Base-by-base conservation (phyloP, 2,888 invertebrate species). In the Elegia similella region DNA sequence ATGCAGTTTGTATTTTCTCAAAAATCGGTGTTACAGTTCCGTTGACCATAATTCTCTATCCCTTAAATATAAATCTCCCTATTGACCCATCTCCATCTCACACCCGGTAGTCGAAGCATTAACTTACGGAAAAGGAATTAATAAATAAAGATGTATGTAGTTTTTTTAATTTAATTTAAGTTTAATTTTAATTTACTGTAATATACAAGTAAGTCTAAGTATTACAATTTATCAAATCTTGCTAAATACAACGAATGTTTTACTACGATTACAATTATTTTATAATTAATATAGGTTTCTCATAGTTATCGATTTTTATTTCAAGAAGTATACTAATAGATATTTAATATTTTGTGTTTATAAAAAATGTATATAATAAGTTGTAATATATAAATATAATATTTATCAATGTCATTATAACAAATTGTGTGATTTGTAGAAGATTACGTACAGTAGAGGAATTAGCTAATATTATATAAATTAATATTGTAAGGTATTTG, bases 341-440 rank as follows among this genome's bases (percentile, higher is more conserved):
- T 34, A 17, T 8, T 16, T 23, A 46, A 13, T 55, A 57, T 47
- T 52, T 52, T 55, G 59, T 60, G 55, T 43, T 42, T 43, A 42
- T 38, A 52, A 43, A 32, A 54, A 70, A 58, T 82, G 76, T 81
- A 78, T 65, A 81, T 78, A 78, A 16, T 48, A 64, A 63, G 65
- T 10, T 75, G 71, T 76, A 71, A 79, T 76, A 69, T 72, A 69
- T 68, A 70, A 63, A 65, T 66, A 61, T 67, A 63, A 67, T 68
- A 67, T 70, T 61, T 69, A 70, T 63, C 78, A 68, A 82, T 78
- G 84, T 86, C 79, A 72, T 76, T 76, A 77, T 83, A 76, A 79
- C 77, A 72, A 78, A 80, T 73, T 66, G 84, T 85, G 85, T 84
- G 84, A 86, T 83, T 76, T 67, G 84, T 86, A 87, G 84, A 66